Evolutionary conservation across 2,113 vertebrate species (phyloP).

Genomic region (Lepisosteus oculatus): DNA sequence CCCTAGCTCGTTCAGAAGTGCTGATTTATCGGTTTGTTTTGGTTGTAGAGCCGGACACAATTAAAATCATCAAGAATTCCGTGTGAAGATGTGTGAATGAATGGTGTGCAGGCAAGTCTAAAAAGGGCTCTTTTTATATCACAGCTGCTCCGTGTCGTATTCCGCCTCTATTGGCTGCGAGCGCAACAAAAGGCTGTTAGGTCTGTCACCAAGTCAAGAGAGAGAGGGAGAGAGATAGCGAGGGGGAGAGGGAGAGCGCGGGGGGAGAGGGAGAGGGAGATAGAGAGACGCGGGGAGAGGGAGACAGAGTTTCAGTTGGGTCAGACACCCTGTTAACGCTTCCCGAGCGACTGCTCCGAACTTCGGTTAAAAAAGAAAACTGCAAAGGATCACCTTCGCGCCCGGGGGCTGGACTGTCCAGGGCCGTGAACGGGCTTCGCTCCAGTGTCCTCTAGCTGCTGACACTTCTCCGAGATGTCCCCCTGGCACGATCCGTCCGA

Average conservation of each 20-base stretch:
- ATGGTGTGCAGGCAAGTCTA: constrained; percentile 72
- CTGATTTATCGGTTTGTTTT: constrained; percentile 46
- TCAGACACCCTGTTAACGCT: no score
- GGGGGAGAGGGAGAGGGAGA: constrained; percentile 17
- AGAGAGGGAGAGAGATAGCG: constrained; percentile 58
- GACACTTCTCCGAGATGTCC: no score
- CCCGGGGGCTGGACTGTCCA: no score
- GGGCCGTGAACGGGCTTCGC: no score
- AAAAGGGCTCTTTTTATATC: constrained; percentile 89
- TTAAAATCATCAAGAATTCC: constrained; percentile 58
- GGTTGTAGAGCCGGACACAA: constrained; percentile 43
- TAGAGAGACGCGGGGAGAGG: constrained; percentile 8
- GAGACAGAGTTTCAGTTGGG: no score
- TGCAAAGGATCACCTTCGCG: no score
- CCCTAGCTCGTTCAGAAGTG: constrained; percentile 48
- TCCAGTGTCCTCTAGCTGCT: no score
- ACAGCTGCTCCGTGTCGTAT: constrained; percentile 89
- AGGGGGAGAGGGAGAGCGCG: constrained; percentile 32
- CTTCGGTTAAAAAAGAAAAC: no score
- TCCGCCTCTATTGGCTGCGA: constrained; percentile 92
- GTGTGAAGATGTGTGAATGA: constrained; percentile 68
- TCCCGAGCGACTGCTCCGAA: no score
- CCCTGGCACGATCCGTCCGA: no score
- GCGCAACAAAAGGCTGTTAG: constrained; percentile 93
- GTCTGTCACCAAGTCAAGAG: constrained; percentile 83